Evolutionary conservation across 2,797 vertebrate species (phyloP).

Genomic region (Pagetopsis macropterus): DNA sequence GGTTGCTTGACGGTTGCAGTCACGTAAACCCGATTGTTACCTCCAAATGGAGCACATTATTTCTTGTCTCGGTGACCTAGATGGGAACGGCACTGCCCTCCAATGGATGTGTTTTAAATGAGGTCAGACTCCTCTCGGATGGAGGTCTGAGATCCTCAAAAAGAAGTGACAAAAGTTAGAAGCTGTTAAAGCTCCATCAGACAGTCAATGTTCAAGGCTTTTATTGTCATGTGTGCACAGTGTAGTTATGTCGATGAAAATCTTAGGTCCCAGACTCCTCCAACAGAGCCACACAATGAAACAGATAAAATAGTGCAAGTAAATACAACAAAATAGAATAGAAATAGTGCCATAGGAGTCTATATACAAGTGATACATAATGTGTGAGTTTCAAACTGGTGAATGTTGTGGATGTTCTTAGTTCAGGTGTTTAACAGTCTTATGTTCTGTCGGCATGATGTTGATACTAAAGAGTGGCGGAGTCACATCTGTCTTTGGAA

Average conservation of each 20-base stretch:
- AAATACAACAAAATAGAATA: too few species aligned
- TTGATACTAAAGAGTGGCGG: neutral
- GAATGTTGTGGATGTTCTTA: too few species aligned
- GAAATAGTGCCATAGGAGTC: too few species aligned
- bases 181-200: constrained; percentile 1
- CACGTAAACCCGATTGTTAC: constrained; percentile 26
- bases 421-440: too few species aligned
- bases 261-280: too few species aligned
- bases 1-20: constrained; percentile 20
- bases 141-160: constrained; percentile 42
- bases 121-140: constrained; percentile 43
- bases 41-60: constrained; percentile 52
- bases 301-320: too few species aligned
- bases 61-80: constrained; percentile 69
- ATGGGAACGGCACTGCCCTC: constrained; percentile 72
- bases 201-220: too few species aligned
- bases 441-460: neutral
- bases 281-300: too few species aligned
- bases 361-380: too few species aligned
- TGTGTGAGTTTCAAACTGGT: too few species aligned
- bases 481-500: neutral
- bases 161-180: constrained; percentile 12
- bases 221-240: too few species aligned
- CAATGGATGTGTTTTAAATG: constrained; percentile 46
- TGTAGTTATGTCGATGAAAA: too few species aligned